These are phyloP conservation scores for Balearica regulorum DNA, from an alignment of 2,797 vertebrate species.

Conservation along the genomic window DNA sequence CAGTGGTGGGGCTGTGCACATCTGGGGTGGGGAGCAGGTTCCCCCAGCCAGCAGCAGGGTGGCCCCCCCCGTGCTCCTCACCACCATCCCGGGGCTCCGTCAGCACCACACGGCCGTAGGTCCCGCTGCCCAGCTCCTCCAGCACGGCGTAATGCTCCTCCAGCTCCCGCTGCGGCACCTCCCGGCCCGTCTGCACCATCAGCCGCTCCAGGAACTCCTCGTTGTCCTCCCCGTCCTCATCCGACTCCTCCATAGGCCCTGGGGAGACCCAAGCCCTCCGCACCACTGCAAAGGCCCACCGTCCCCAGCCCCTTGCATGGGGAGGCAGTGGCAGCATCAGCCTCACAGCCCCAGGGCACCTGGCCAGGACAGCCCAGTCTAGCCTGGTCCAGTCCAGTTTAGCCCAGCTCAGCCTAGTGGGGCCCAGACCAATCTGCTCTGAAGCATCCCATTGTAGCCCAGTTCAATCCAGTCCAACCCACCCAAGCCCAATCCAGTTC, in stretches of 20 bases:
- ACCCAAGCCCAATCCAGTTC: neutral
- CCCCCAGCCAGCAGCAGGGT: too few species aligned
- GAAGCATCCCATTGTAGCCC: neutral
- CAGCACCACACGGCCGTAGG: slow-evolving; percentile 88
- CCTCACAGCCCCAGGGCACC: neutral
- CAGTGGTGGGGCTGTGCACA: neutral
- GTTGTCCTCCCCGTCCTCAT: slow-evolving; percentile 59
- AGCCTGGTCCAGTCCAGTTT: neutral
- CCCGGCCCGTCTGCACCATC: slow-evolving; percentile 67
- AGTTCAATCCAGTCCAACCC: neutral
- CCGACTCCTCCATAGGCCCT: neutral
- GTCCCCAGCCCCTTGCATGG: neutral
- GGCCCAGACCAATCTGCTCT: neutral
- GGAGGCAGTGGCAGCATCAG: neutral
- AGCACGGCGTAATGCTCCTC: slow-evolving; percentile 81
- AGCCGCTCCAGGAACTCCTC: slow-evolving; percentile 83
- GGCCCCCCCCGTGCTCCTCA: slow-evolving; percentile 51
- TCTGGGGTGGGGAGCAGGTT: neutral
- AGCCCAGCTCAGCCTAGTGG: neutral
- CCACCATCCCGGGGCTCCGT: slow-evolving; percentile 84
- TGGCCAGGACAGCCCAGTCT: neutral
- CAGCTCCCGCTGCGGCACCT: slow-evolving; percentile 76
- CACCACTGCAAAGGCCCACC: neutral
- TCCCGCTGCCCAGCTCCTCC: slow-evolving; percentile 86
- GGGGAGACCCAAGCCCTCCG: neutral